Evolutionary conservation across 2,113 vertebrate species (phyloP).

Genomic region (Xiphorhynchus elegans): DNA sequence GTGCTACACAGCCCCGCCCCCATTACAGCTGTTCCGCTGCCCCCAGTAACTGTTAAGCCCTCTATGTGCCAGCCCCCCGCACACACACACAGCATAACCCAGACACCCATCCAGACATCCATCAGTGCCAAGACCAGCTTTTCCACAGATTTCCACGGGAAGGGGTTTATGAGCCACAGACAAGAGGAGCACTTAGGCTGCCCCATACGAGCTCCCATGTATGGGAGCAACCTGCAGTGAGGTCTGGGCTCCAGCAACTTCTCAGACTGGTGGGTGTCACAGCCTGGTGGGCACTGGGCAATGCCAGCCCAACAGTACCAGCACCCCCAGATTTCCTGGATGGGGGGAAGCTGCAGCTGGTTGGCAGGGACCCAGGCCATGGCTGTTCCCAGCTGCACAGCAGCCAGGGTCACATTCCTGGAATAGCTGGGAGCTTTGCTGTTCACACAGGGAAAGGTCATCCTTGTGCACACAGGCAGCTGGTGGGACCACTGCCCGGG

Average conservation of each 20-base stretch:
- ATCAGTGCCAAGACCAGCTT: neutral
- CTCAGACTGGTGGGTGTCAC: neutral
- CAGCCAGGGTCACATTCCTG: conserved; percentile 55
- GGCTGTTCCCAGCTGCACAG: neutral
- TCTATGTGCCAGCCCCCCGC: neutral
- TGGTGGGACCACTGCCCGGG: neutral
- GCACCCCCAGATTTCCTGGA: neutral
- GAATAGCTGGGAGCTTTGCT: conserved; percentile 55
- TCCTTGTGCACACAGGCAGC: conserved; percentile 21
- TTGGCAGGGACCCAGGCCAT: neutral
- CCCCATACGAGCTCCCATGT: neutral
- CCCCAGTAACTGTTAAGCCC: neutral
- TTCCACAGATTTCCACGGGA: neutral
- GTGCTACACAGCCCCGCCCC: neutral
- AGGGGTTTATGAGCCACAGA: neutral
- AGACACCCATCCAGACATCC: too few species aligned
- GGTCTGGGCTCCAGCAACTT: neutral
- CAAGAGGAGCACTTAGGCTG: neutral
- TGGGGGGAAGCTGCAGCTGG: neutral
- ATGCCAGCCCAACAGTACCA: neutral
- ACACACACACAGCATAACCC: neutral
- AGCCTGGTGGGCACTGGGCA: neutral
- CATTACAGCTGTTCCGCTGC: neutral
- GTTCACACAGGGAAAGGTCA: conserved; percentile 51
- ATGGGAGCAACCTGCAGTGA: fast-evolving